A percentile compares a stretch with the other conserved stretches of the same genome.
These are phyloP conservation scores for Heteractis magnifica DNA, from an alignment of 92 coral and sea anemone species.

Conservation along the genomic window DNA sequence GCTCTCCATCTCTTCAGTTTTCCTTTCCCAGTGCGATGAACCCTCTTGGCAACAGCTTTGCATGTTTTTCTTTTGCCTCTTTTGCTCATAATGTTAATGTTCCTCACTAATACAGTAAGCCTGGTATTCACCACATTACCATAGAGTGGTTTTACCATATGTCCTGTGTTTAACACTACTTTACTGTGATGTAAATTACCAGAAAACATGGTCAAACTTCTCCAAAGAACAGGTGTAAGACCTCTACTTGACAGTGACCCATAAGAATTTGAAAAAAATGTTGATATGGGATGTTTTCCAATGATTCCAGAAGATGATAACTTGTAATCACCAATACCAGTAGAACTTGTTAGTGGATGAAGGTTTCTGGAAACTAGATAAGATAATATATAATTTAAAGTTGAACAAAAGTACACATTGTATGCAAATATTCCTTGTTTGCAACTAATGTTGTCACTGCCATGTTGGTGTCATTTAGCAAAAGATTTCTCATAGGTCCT, in stretches of 20 bases:
- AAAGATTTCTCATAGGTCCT: no score
- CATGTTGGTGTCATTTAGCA: no score
- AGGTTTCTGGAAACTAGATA: neutral
- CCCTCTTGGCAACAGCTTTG: constrained; percentile 93
- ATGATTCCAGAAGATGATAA: neutral
- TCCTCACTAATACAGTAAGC: constrained; percentile 19
- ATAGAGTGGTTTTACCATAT: neutral
- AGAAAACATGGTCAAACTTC: neutral
- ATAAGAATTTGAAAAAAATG: neutral
- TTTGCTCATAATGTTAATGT: constrained; percentile 68
- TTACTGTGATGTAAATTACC: neutral
- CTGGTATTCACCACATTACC: neutral
- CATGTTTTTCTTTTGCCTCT: constrained; percentile 92
- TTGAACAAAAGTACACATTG: no score
- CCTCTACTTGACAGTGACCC: neutral
- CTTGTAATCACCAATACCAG: neutral
- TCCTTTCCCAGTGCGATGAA: constrained; percentile 88
- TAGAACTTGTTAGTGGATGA: neutral
- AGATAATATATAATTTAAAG: neutral
- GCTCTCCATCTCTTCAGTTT: constrained; percentile 88
- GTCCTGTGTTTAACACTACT: neutral
- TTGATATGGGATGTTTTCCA: neutral
- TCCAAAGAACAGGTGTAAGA: neutral
- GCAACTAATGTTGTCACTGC: no score
- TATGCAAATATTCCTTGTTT: no score